phyloP scores from a whole-genome alignment of 2,113 vertebrate species.

The Silurus meridionalis region DNA sequence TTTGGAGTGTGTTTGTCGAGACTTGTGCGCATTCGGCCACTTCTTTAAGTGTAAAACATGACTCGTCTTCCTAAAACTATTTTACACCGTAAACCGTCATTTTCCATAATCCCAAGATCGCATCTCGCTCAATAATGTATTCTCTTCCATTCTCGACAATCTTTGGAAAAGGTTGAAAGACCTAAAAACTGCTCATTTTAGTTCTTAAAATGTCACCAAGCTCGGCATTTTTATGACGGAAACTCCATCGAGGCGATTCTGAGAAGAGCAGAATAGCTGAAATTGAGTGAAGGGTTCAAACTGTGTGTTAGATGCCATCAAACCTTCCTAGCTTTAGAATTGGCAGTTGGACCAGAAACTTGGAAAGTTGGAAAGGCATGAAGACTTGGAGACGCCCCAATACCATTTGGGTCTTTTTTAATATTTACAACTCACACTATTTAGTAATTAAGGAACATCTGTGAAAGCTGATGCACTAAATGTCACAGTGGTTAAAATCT shows the following conservation, averaged over 20 bases:
- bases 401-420: not conserved
- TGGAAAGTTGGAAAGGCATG: not conserved
- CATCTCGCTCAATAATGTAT: slow-evolving; percentile 4
- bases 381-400: not conserved
- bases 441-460: not conserved
- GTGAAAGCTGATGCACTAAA: not conserved
- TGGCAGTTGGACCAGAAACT: not conserved
- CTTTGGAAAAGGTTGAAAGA: not conserved
- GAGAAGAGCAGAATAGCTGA: not conserved
- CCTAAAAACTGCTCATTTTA: not conserved
- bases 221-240: not conserved
- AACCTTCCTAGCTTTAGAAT: not conserved
- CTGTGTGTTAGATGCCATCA: not conserved
- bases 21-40: no score
- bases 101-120: not conserved
- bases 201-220: not conserved
- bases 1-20: no score
- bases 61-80: no score
- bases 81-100: not conserved
- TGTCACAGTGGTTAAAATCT: not conserved
- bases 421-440: not conserved
- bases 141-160: not conserved
- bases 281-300: not conserved
- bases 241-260: not conserved
- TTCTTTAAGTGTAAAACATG: no score